Evolutionary conservation across 2,888 invertebrate species (phyloP).

Genomic region (Eupithecia subumbrata): DNA sequence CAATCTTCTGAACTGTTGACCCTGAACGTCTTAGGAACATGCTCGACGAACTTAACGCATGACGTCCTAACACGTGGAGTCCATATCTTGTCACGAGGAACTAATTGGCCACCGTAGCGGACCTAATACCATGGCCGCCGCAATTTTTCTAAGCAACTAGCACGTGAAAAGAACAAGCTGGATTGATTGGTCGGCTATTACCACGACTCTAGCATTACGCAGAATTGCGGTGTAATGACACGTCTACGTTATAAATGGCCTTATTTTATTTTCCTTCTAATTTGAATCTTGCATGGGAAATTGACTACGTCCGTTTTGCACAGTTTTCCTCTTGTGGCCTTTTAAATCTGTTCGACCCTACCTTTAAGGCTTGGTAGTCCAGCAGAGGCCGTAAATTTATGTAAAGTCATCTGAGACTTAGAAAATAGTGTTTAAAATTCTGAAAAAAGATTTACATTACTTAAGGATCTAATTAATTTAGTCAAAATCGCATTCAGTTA

Average conservation of each 20-base stretch:
- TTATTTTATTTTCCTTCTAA: constrained; percentile 7
- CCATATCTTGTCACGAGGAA: not conserved
- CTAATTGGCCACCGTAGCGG: constrained; percentile 39
- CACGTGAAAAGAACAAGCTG: constrained; percentile 43
- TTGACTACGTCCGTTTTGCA: not conserved
- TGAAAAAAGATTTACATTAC: no score
- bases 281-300: not conserved
- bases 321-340: not conserved
- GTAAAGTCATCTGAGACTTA: no score
- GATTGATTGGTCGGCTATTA: constrained; percentile 28
- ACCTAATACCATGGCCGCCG: constrained; percentile 58
- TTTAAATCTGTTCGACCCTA: not conserved
- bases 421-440: no score
- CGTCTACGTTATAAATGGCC: not conserved
- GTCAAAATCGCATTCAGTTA: no score
- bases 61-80: not conserved
- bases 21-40: not conserved
- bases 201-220: not conserved
- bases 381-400: no score
- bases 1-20: not conserved
- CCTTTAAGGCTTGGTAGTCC: no score
- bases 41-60: not conserved
- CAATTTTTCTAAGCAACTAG: constrained; percentile 62
- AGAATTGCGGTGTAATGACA: constrained; percentile 9
- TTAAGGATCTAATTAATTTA: no score